These are phyloP conservation scores for Eueremaeus valkanovi DNA, from an alignment of 2,888 invertebrate genomes.

Conservation along the genomic window DNA sequence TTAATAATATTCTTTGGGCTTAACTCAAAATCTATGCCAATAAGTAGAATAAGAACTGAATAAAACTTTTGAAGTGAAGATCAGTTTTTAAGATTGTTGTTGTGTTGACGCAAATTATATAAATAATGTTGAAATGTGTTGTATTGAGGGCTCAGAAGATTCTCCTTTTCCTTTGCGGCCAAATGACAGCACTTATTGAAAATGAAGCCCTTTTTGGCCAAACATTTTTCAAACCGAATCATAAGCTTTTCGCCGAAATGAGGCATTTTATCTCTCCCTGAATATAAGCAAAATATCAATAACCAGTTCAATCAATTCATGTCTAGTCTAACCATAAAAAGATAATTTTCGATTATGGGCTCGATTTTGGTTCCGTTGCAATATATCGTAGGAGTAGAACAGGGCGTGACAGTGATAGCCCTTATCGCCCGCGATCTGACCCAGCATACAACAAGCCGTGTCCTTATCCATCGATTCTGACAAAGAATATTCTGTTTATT, in stretches of 20 bases:
- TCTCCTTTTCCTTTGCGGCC: slow-evolving; percentile 42
- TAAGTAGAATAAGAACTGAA: no score
- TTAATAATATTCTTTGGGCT: no score
- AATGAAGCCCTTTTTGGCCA: slow-evolving; percentile 46
- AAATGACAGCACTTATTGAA: slow-evolving; percentile 51
- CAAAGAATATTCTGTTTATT: no score
- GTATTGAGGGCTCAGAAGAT: not conserved
- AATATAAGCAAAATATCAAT: not conserved
- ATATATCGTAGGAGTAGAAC: slow-evolving; percentile 49
- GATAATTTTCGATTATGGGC: slow-evolving; percentile 49
- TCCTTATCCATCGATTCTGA: slow-evolving; percentile 42
- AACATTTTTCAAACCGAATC: slow-evolving; percentile 49
- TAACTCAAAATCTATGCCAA: no score
- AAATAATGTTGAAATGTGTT: not conserved
- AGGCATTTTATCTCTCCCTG: slow-evolving; percentile 18
- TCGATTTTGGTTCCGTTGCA: slow-evolving; percentile 49
- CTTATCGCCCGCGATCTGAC: slow-evolving; percentile 51
- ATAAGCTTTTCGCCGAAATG: slow-evolving; percentile 47
- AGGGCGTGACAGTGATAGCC: slow-evolving; percentile 50
- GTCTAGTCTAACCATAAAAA: slow-evolving; percentile 46
- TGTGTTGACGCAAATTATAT: not conserved
- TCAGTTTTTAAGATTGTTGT: not conserved
- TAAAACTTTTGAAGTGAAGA: no score
- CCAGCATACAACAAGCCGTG: slow-evolving; percentile 50
- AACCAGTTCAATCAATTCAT: no score